phyloP scores from a whole-genome alignment of 1,140 invertebrate species.

The Scaptomyza hsui region DNA sequence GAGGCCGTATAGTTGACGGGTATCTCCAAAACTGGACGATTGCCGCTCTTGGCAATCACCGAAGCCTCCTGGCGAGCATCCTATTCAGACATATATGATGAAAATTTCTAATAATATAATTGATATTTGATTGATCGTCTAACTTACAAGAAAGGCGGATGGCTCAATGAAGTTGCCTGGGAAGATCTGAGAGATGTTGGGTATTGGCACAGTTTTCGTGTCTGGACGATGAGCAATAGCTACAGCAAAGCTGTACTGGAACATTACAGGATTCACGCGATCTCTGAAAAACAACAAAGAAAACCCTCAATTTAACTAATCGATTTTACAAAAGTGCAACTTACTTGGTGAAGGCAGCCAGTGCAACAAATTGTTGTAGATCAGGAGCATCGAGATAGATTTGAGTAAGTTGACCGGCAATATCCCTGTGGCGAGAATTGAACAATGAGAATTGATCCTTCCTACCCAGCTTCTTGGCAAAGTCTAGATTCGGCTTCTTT shows the following conservation, averaged over 20 bases:
- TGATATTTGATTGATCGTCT: not conserved
- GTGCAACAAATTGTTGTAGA: conserved; percentile 66
- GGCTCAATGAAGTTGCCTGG: conserved; percentile 86
- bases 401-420: conserved; percentile 86
- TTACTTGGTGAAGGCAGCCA: conserved; percentile 74
- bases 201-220: conserved; percentile 85
- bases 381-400: conserved; percentile 83
- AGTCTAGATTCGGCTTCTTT: conserved; percentile 65
- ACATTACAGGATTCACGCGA: conserved; percentile 84
- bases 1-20: conserved; percentile 88
- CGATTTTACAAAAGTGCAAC: conserved; percentile 4
- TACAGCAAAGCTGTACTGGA: conserved; percentile 81
- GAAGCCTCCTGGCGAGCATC: conserved; percentile 85
- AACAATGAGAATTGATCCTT: conserved; percentile 86
- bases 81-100: not conserved
- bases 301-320: not conserved
- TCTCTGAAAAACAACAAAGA: conserved; percentile 62
- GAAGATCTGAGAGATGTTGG: conserved; percentile 86
- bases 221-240: conserved; percentile 84
- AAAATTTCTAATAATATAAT: not conserved
- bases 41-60: conserved; percentile 57
- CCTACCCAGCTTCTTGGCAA: conserved; percentile 50
- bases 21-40: conserved; percentile 85
- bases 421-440: conserved; percentile 85
- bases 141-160: conserved; percentile 79